phyloP scores from a whole-genome alignment of 2,113 vertebrate species.

The Saguinus midas region DNA sequence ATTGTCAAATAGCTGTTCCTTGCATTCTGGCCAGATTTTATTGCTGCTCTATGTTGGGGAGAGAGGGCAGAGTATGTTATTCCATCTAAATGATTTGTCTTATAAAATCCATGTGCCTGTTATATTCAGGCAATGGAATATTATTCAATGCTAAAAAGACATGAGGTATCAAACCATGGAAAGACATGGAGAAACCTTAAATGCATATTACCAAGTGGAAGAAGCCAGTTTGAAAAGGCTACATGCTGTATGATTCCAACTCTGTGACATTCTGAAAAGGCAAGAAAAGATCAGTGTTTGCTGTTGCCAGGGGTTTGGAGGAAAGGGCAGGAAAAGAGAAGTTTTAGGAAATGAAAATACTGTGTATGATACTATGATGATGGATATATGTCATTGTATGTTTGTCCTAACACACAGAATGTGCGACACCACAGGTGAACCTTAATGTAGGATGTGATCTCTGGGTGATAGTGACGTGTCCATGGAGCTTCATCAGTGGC shows the following conservation, averaged over 20 bases:
- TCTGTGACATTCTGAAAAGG: not conserved
- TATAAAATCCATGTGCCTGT: not conserved
- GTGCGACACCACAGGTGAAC: accelerated
- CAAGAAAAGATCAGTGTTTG: not conserved
- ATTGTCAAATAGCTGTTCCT: accelerated
- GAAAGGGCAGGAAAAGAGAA: too few species aligned
- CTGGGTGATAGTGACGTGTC: not conserved
- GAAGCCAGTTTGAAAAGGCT: not conserved
- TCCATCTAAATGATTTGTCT: not conserved
- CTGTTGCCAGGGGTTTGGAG: not conserved
- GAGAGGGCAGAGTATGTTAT: not conserved
- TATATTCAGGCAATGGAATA: not conserved
- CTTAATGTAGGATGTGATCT: accelerated
- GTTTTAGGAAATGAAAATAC: too few species aligned
- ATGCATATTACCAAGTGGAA: not conserved
- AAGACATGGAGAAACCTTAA: not conserved
- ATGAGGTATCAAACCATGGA: not conserved
- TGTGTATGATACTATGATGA: not conserved
- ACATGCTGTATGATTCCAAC: not conserved
- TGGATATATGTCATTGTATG: accelerated
- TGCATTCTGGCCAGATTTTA: not conserved
- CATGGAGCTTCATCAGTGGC: accelerated
- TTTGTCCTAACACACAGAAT: not conserved
- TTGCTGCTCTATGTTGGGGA: not conserved
- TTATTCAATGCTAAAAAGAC: not conserved